Percentiles rank a stretch among this genome's conserved stretches.
phyloP scores from a whole-genome alignment of 1,140 invertebrate species.

The Venustaconcha ellipsiformis region DNA sequence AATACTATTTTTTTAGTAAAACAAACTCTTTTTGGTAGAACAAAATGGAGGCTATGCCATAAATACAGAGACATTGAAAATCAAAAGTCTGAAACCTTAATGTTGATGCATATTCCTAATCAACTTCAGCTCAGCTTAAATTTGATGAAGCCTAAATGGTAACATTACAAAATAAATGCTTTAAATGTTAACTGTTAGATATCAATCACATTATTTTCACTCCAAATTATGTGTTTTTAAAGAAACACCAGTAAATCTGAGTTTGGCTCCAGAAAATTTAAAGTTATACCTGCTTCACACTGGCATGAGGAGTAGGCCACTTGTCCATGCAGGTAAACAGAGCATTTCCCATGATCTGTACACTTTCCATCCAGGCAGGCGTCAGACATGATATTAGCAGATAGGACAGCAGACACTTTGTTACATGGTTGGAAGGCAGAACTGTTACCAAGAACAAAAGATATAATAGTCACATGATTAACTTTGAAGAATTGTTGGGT shows the following conservation, averaged over 20 bases:
- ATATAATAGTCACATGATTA: neutral
- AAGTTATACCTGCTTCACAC: conserved; percentile 65
- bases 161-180: neutral
- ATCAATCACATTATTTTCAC: neutral
- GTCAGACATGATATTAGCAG: conserved; percentile 60
- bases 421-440: conserved; percentile 19
- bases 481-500: neutral
- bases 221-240: neutral
- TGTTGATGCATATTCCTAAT: neutral
- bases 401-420: conserved; percentile 15
- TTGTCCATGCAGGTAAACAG: conserved; percentile 78
- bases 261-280: neutral
- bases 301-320: conserved; percentile 67
- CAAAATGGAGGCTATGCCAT: too few species aligned
- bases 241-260: neutral
- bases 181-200: neutral
- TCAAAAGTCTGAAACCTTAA: too few species aligned
- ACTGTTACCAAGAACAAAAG: conserved; percentile 41
- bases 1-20: too few species aligned
- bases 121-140: neutral
- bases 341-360: conserved; percentile 72
- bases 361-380: conserved; percentile 64
- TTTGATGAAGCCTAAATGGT: neutral
- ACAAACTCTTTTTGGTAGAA: too few species aligned
- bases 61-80: too few species aligned